Conservation (phyloP, 2,888 invertebrate species). For the Nymphalis polychloros region DNA sequence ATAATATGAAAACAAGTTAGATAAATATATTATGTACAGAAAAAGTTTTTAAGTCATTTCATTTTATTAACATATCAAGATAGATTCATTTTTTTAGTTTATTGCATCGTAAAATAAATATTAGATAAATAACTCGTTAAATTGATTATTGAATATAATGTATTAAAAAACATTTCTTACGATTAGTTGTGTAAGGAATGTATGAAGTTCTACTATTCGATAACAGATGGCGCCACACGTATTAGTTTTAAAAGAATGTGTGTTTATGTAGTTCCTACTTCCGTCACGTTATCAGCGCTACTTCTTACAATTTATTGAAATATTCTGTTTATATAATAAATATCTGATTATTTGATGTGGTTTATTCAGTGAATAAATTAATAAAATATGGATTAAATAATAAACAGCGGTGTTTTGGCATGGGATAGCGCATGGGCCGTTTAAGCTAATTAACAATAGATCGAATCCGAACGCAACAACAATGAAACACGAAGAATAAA, state of each 20-base stretch:
- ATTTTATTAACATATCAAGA: too few relatives aligned
- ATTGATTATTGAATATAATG: neutral
- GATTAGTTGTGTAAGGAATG: neutral
- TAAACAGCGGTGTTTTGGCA: constrained; percentile 45
- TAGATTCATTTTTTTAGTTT: too few relatives aligned
- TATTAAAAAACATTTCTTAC: neutral
- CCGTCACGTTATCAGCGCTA: constrained; percentile 55
- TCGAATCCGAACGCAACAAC: constrained; percentile 77
- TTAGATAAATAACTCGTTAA: neutral
- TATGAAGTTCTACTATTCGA: constrained; percentile 58
- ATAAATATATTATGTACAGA: too few relatives aligned
- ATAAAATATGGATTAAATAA: constrained; percentile 4
- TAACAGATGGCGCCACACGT: constrained; percentile 70
- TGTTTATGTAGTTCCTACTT: constrained; percentile 52
- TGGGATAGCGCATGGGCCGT: constrained; percentile 72
- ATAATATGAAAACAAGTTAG: too few relatives aligned
- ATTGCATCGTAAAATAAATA: too few relatives aligned
- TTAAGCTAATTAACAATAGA: constrained; percentile 82
- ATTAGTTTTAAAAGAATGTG: constrained; percentile 22
- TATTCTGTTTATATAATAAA: neutral
- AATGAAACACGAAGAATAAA: constrained; percentile 82
- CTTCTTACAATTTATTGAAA: neutral
- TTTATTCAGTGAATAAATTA: neutral
- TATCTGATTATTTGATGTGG: neutral
- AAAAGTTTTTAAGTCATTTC: too few relatives aligned